Evolutionary conservation across 92 coral and sea anemone genomes (phyloP).

Genomic region (Desmophyllum pertusum): DNA sequence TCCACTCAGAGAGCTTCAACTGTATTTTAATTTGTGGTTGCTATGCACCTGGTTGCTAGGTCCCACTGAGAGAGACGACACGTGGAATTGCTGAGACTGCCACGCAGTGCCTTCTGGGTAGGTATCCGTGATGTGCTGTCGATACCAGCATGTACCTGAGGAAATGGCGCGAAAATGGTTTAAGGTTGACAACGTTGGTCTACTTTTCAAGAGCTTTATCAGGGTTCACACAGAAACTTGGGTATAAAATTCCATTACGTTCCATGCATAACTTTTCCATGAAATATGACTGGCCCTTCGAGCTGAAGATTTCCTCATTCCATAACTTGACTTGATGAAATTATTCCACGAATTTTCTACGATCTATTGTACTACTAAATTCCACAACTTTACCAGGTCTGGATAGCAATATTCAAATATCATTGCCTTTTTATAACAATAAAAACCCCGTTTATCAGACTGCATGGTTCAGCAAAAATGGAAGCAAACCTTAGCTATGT

Average conservation of each 20-base stretch:
- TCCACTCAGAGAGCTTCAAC: too few relatives aligned
- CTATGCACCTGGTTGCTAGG: conserved; percentile 72
- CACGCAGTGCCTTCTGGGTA: conserved; percentile 96
- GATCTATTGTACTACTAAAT: too few relatives aligned
- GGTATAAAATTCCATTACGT: too few relatives aligned
- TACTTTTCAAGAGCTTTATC: background rate
- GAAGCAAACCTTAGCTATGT: too few relatives aligned
- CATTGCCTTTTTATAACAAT: too few relatives aligned
- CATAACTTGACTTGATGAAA: too few relatives aligned
- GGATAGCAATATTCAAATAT: too few relatives aligned
- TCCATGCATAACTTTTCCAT: too few relatives aligned
- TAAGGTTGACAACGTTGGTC: background rate
- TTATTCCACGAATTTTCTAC: too few relatives aligned
- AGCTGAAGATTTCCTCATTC: background rate
- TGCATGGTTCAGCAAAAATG: too few relatives aligned
- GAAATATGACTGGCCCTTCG: background rate
- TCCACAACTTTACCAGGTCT: too few relatives aligned
- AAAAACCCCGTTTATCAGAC: too few relatives aligned
- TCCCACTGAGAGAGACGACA: conserved; percentile 70
- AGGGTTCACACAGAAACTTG: background rate
- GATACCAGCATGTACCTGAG: conserved; percentile 72
- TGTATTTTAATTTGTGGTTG: background rate
- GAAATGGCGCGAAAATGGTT: background rate
- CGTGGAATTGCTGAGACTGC: conserved; percentile 61
- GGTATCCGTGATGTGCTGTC: conserved; percentile 76